A percentile compares a stretch with the other conserved stretches of the same genome.
These are phyloP conservation scores for Heteromormyrus szaboi DNA, from an alignment of 2,797 vertebrate species.

Conservation along the genomic window DNA sequence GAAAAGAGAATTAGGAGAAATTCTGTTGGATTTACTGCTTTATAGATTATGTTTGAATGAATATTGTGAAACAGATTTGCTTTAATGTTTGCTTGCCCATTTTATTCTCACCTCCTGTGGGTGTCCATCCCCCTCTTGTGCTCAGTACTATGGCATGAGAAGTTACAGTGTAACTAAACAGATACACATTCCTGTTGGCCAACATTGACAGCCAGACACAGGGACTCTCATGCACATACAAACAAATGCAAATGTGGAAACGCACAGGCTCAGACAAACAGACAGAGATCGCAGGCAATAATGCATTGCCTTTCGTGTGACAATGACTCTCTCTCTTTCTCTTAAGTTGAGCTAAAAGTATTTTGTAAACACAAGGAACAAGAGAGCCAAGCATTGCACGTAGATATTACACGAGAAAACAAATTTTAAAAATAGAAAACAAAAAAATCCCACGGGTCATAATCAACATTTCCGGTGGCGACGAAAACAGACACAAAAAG, in stretches of 20 bases:
- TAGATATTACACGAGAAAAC: not conserved
- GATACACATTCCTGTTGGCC: not conserved
- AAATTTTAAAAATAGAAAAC: slow-evolving; percentile 1
- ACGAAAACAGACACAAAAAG: slow-evolving; percentile 29
- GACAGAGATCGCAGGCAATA: not conserved
- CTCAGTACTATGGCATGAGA: not conserved
- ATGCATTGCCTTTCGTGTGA: not conserved
- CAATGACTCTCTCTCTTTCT: not conserved
- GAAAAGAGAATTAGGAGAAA: not conserved
- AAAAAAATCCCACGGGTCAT: slow-evolving; percentile 19
- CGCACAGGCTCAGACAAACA: not conserved
- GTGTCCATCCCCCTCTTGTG: not conserved
- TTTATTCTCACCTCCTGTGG: not conserved
- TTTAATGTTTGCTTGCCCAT: not conserved
- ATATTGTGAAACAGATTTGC: not conserved
- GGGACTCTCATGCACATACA: not conserved
- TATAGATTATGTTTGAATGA: not conserved
- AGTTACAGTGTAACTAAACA: not conserved
- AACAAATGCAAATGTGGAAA: not conserved
- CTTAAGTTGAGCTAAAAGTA: not conserved
- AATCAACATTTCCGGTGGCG: not conserved
- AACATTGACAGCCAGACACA: not conserved
- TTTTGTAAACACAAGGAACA: not conserved
- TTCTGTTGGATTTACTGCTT: not conserved
- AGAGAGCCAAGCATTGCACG: not conserved